Evolutionary conservation across 2,113 vertebrate species (phyloP).

Genomic region (Odocoileus virginianus): DNA sequence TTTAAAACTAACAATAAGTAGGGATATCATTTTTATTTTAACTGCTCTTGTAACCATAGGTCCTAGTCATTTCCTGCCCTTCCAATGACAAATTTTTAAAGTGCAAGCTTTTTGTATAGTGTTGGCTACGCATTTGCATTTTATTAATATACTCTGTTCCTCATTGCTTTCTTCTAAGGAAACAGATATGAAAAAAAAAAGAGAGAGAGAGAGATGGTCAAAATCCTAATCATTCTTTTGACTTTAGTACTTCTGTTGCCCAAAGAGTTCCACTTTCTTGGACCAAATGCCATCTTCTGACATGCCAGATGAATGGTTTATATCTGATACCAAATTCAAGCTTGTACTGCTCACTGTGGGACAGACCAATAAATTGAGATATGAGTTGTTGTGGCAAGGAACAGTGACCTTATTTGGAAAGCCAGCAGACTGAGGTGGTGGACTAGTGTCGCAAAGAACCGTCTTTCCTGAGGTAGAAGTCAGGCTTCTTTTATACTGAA

Average conservation of each 20-base stretch:
- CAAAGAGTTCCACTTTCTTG: neutral
- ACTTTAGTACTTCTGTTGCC: neutral
- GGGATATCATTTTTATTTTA: neutral
- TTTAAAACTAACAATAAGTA: neutral
- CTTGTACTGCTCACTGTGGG: neutral
- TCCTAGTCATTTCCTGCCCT: neutral
- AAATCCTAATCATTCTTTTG: neutral
- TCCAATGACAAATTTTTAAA: neutral
- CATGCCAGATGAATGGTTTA: neutral
- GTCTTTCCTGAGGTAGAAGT: neutral
- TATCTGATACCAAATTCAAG: neutral
- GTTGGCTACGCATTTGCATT: neutral
- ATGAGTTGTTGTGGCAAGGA: neutral
- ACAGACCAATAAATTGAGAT: neutral
- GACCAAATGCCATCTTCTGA: neutral
- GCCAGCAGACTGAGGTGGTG: neutral
- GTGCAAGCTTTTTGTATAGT: neutral
- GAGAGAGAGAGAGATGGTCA: neutral
- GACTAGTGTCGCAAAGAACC: neutral
- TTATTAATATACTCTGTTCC: neutral
- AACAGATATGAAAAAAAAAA: neutral
- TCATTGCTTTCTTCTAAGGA: neutral
- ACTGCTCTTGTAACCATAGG: neutral
- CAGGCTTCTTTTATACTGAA: neutral
- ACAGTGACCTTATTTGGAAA: neutral